Evolutionary conservation across 2,888 invertebrate genomes (phyloP).

Genomic region (Marronus borbonicus): DNA sequence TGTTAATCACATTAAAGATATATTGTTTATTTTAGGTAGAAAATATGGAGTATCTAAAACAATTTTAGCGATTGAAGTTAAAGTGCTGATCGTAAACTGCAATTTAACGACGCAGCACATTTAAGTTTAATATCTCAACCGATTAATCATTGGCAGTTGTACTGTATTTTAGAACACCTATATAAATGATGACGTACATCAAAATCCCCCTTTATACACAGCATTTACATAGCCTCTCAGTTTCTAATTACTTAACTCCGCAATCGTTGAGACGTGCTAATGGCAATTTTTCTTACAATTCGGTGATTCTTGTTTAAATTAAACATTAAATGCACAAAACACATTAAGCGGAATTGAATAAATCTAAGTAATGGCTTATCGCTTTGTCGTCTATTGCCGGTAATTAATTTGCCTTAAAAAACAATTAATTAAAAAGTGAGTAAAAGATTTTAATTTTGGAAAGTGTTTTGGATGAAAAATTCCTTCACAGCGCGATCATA

Average conservation of each 20-base stretch:
- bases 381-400: conserved; percentile 25
- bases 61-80: no score
- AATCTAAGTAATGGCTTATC: conserved; percentile 46
- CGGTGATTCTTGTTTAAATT: background rate
- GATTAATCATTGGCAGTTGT: no score
- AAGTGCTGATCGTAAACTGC: no score
- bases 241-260: conserved; percentile 26
- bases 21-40: no score
- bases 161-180: no score
- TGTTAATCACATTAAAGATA: no score
- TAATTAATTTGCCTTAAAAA: conserved; percentile 50
- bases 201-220: background rate
- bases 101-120: no score
- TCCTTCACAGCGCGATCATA: conserved; percentile 37
- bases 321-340: conserved; percentile 23
- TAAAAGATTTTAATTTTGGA: conserved; percentile 43
- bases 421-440: conserved; percentile 52
- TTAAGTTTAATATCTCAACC: no score
- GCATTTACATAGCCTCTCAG: background rate
- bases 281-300: conserved; percentile 22
- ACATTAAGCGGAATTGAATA: conserved; percentile 36
- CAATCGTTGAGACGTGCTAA: conserved; percentile 2
- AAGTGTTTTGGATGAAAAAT: conserved; percentile 38
- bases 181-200: background rate
- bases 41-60: no score